Conservation (phyloP, 2,113 vertebrate genomes). For the Scomber japonicus region DNA sequence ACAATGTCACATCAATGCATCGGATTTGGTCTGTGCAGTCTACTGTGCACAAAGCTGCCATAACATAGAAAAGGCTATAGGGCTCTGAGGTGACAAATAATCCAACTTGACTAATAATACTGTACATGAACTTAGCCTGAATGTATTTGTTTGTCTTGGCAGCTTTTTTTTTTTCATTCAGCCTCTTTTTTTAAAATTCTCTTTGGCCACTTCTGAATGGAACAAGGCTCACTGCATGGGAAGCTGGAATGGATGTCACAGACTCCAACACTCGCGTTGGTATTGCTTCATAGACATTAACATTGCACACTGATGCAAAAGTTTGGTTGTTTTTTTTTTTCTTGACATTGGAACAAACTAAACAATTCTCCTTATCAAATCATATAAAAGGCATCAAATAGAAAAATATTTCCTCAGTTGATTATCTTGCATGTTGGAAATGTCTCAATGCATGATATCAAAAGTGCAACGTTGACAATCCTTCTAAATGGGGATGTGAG, state of each 20-base stretch:
- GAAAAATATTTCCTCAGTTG: slow-evolving; percentile 81
- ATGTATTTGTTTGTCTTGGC: slow-evolving; percentile 21
- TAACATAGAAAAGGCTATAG: slow-evolving; percentile 66
- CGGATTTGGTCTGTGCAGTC: slow-evolving; percentile 56
- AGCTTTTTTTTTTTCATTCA: slow-evolving; percentile 1
- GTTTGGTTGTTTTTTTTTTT: slow-evolving; percentile 59
- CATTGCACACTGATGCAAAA: slow-evolving; percentile 68
- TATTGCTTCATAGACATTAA: slow-evolving; percentile 81
- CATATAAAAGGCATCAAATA: slow-evolving; percentile 67
- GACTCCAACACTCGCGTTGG: slow-evolving; percentile 63
- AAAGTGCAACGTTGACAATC: slow-evolving; percentile 74
- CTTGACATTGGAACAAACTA: slow-evolving; percentile 43
- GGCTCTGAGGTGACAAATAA: slow-evolving; percentile 67
- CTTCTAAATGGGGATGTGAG: slow-evolving; percentile 64
- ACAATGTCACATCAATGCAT: neutral
- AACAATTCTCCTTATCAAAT: slow-evolving; percentile 51
- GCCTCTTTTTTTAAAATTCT: slow-evolving; percentile 18
- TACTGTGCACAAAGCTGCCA: slow-evolving; percentile 74
- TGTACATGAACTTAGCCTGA: slow-evolving; percentile 44
- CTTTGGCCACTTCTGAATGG: slow-evolving; percentile 73
- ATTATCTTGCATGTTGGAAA: slow-evolving; percentile 79
- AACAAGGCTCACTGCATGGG: slow-evolving; percentile 47
- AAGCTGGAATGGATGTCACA: slow-evolving; percentile 59
- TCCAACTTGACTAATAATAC: slow-evolving; percentile 71
- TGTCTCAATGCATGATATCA: slow-evolving; percentile 69